phyloP scores from a whole-genome alignment of 2,113 vertebrate genomes.

The Dermatemys mawii region DNA sequence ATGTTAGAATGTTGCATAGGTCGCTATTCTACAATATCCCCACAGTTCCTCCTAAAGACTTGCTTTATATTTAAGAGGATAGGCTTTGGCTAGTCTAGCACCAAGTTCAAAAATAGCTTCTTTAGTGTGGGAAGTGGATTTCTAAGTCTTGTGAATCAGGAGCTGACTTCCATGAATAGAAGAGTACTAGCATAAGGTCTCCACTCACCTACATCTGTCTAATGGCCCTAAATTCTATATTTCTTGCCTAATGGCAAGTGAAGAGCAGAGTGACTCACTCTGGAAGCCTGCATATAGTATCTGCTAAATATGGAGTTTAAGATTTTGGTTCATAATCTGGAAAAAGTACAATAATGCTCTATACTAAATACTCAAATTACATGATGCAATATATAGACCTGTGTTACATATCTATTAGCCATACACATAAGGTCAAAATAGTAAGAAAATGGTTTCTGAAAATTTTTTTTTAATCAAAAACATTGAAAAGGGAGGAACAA shows the following conservation, averaged over 20 bases:
- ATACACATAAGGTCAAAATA: not conserved
- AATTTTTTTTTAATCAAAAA: slow-evolving; percentile 1
- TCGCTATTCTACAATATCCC: not conserved
- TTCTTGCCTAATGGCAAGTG: not conserved
- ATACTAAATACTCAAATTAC: not conserved
- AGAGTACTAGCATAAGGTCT: not conserved
- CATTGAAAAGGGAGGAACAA: slow-evolving; percentile 1
- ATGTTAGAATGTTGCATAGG: not conserved
- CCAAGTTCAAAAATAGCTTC: not conserved
- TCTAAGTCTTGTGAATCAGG: not conserved
- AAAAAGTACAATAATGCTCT: not conserved
- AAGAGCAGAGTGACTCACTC: not conserved
- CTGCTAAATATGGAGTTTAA: not conserved
- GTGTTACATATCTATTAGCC: not conserved
- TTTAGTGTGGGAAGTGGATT: not conserved
- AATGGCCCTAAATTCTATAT: not conserved
- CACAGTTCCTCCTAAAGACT: not conserved
- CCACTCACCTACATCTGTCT: not conserved
- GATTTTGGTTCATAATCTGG: not conserved
- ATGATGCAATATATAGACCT: accelerated
- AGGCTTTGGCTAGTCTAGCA: not conserved
- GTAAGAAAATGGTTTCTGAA: slow-evolving; percentile 19
- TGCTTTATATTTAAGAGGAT: not conserved
- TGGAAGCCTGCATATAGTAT: not conserved
- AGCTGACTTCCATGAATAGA: not conserved